Conservation (phyloP, 2,113 vertebrate species). For the Cochlearius cochlearius region DNA sequence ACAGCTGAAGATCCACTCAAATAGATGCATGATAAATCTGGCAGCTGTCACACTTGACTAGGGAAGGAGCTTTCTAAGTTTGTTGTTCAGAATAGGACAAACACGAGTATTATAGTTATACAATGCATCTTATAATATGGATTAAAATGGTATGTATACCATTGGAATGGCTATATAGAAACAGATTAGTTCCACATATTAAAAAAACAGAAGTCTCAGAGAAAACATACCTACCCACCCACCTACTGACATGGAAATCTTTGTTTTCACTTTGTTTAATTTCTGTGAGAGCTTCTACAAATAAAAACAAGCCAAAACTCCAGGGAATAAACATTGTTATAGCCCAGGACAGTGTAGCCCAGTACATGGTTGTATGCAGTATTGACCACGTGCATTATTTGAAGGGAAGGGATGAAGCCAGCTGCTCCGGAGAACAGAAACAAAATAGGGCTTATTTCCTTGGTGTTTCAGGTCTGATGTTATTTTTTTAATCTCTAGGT, state of each 20-base stretch:
- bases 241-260: fast-evolving
- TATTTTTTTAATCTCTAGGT: not conserved
- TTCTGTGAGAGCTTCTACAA: not conserved
- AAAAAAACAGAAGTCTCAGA: not conserved
- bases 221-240: not conserved
- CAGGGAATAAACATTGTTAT: not conserved
- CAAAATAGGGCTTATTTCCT: not conserved
- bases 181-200: not conserved
- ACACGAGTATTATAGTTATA: fast-evolving
- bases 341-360: not conserved
- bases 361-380: fast-evolving
- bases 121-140: not conserved
- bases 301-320: not conserved
- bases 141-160: not conserved
- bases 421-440: not conserved
- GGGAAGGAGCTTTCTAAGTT: not conserved
- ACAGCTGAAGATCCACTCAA: not conserved
- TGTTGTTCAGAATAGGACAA: not conserved
- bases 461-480: not conserved
- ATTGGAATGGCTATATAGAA: not conserved
- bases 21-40: not conserved
- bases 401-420: not conserved
- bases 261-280: not conserved
- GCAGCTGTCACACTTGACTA: not conserved
- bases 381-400: fast-evolving